A percentile compares a stretch with the other conserved stretches of the same genome.
Conservation (phyloP, 2,113 vertebrate species). For the Indicator indicator region DNA sequence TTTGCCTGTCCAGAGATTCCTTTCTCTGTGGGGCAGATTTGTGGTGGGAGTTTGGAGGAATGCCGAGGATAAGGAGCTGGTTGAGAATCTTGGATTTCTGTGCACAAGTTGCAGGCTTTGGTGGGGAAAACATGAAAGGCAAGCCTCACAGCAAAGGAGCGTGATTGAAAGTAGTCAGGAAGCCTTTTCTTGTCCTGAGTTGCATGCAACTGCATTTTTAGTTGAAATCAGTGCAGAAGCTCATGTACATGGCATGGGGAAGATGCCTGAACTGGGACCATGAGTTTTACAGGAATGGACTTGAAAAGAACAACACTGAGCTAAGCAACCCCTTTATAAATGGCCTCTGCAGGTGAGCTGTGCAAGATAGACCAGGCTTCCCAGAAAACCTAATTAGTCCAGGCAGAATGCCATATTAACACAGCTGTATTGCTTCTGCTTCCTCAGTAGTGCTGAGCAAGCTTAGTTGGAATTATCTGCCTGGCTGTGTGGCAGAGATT, state of each 20-base stretch:
- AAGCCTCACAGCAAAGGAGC: background rate
- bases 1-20: background rate
- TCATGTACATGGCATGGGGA: background rate
- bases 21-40: background rate
- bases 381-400: constrained; percentile 3
- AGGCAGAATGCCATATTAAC: constrained; percentile 17
- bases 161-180: background rate
- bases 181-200: background rate
- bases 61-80: background rate
- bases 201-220: background rate
- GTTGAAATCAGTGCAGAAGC: background rate
- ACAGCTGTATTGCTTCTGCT: constrained; percentile 12
- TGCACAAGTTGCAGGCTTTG: background rate
- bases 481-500: background rate
- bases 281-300: background rate
- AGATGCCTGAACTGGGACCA: background rate
- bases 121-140: background rate
- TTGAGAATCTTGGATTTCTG: background rate
- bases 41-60: background rate
- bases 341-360: background rate
- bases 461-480: constrained; percentile 3
- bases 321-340: background rate
- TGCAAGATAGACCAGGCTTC: background rate
- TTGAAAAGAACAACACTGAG: background rate
- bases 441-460: constrained; percentile 3